Evolutionary conservation across 2,888 invertebrate species (phyloP).

Genomic region (Oligia strigilis): DNA sequence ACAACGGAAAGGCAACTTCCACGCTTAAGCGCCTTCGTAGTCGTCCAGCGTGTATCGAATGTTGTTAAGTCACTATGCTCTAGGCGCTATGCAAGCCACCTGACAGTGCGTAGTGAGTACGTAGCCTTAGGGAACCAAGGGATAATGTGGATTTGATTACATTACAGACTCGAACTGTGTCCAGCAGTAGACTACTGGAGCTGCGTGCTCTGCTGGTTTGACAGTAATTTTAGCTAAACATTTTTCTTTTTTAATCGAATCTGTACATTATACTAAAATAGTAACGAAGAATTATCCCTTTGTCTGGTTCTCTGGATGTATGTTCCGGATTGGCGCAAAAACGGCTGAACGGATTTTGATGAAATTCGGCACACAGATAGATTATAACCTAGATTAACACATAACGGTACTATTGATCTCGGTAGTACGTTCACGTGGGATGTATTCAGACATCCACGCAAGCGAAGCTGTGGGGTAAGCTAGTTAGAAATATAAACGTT

Average conservation of each 20-base stretch:
- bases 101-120: no score
- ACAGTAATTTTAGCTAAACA: slow-evolving; percentile 15
- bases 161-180: not conserved
- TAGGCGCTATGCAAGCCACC: no score
- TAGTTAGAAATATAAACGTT: slow-evolving; percentile 20
- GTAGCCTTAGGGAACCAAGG: not conserved
- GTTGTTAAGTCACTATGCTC: no score
- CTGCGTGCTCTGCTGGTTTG: not conserved
- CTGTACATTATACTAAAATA: not conserved
- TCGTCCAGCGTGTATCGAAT: no score
- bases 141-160: not conserved
- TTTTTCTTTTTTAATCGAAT: slow-evolving; percentile 12
- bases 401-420: no score
- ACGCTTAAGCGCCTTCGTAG: no score
- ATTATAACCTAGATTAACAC: not conserved
- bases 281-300: no score
- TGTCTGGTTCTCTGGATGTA: not conserved
- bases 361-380: not conserved
- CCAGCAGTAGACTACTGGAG: not conserved
- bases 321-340: not conserved
- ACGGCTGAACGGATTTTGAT: not conserved
- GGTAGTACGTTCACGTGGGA: no score
- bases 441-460: not conserved
- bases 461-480: not conserved
- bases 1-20: no score